A percentile compares a stretch with the other conserved stretches of the same genome.
Conservation (phyloP, 2,888 invertebrate genomes). For the Aleiodes leptofemur region DNA sequence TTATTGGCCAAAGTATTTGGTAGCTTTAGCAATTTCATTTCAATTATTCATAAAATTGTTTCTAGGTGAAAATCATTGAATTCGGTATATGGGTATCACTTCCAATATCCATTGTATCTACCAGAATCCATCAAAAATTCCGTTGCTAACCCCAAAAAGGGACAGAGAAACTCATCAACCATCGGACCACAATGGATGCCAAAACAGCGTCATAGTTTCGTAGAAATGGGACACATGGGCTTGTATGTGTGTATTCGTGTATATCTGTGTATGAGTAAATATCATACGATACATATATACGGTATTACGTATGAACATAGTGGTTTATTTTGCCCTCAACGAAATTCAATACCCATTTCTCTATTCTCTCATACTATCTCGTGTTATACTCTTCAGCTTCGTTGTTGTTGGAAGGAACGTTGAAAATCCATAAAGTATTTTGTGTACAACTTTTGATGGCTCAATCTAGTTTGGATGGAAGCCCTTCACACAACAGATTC, state of each 20-base stretch:
- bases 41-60: too few species aligned
- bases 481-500: constrained; percentile 22
- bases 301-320: constrained; percentile 14
- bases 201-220: constrained; percentile 47
- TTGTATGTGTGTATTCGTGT: neutral
- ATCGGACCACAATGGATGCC: constrained; percentile 50
- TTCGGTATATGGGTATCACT: constrained; percentile 33
- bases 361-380: constrained; percentile 12
- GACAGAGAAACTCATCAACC: constrained; percentile 51
- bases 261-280: constrained; percentile 15
- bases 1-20: too few species aligned
- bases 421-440: constrained; percentile 58
- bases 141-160: constrained; percentile 21
- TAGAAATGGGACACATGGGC: constrained; percentile 39
- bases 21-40: neutral
- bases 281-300: constrained; percentile 33
- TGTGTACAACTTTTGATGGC: constrained; percentile 68
- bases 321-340: constrained; percentile 30
- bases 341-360: constrained; percentile 45
- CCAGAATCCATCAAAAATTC: constrained; percentile 21
- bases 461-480: constrained; percentile 63
- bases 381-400: constrained; percentile 1
- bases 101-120: constrained; percentile 46
- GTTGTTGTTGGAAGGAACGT: constrained; percentile 15
- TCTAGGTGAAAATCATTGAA: constrained; percentile 21